These are phyloP conservation scores for Sigmodon hispidus DNA, from an alignment of 2,113 vertebrate genomes.

Conservation along the genomic window DNA sequence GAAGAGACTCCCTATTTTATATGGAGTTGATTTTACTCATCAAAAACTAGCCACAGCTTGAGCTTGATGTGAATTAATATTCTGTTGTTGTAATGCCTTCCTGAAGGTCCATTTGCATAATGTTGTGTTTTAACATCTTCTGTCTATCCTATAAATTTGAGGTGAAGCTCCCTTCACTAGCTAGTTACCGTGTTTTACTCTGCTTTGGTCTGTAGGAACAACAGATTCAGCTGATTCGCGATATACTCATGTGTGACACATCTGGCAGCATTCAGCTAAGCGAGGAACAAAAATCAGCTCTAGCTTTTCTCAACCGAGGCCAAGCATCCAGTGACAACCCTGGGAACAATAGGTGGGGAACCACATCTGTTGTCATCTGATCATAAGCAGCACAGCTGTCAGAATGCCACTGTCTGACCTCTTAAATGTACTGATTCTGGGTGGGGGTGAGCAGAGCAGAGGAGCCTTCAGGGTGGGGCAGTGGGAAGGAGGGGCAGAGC, in stretches of 20 bases:
- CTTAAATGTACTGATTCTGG: constrained; percentile 66
- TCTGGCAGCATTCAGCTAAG: constrained; percentile 96
- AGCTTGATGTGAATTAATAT: constrained; percentile 75
- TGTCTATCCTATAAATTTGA: constrained; percentile 79
- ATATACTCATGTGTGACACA: constrained; percentile 94
- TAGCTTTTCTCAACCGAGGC: constrained; percentile 95
- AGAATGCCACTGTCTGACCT: constrained; percentile 70
- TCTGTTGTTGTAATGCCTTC: constrained; percentile 67
- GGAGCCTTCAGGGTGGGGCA: neutral
- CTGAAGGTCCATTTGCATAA: constrained; percentile 68
- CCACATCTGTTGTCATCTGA: constrained; percentile 60
- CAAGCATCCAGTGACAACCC: constrained; percentile 83
- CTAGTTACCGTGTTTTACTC: constrained; percentile 65
- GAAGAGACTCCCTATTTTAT: constrained; percentile 60
- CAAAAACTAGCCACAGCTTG: constrained; percentile 68
- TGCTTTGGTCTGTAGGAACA: constrained; percentile 89
- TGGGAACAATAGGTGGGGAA: constrained; percentile 92
- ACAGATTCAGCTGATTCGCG: constrained; percentile 96
- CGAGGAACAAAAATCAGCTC: constrained; percentile 95
- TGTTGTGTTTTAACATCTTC: constrained; percentile 77
- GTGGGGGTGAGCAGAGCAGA: constrained; percentile 68
- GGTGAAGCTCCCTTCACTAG: constrained; percentile 42
- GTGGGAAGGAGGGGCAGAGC: constrained; percentile 3
- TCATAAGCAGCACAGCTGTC: neutral
- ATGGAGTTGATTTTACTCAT: constrained; percentile 70